Percentiles rank a stretch among this genome's conserved stretches.
These are phyloP conservation scores for Neuroterus valhalla DNA, from an alignment of 1,140 invertebrate species.

Conservation along the genomic window DNA sequence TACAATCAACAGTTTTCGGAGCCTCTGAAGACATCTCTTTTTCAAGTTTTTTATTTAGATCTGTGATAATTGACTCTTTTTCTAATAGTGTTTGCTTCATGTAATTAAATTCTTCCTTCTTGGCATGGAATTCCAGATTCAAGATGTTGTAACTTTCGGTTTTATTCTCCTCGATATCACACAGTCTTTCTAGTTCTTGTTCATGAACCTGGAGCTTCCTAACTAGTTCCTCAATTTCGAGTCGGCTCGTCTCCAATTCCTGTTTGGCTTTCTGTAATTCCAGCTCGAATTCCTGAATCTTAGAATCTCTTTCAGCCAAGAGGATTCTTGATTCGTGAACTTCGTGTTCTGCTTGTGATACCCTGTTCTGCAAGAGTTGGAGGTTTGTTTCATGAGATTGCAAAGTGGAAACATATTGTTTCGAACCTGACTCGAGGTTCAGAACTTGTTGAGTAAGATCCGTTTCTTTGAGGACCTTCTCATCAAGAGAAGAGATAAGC, in stretches of 20 bases:
- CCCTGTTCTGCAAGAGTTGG: neutral
- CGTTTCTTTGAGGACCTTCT: neutral
- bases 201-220: slow-evolving; percentile 45
- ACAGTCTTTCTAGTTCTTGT: slow-evolving; percentile 54
- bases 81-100: slow-evolving; percentile 40
- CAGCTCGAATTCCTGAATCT: slow-evolving; percentile 45
- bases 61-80: slow-evolving; percentile 46
- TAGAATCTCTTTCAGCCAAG: slow-evolving; percentile 30
- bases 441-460: neutral
- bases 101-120: slow-evolving; percentile 43
- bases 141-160: slow-evolving; percentile 39
- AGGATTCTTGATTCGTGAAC: neutral
- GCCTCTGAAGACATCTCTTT: slow-evolving; percentile 32
- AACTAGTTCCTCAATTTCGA: slow-evolving; percentile 40
- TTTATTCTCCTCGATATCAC: slow-evolving; percentile 44
- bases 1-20: slow-evolving; percentile 37
- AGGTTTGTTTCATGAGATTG: neutral
- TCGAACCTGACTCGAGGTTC: neutral
- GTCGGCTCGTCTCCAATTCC: slow-evolving; percentile 52
- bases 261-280: slow-evolving; percentile 49
- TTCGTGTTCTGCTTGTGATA: neutral
- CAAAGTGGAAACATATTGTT: neutral
- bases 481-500: neutral
- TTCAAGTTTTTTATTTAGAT: slow-evolving; percentile 38
- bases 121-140: slow-evolving; percentile 36